A percentile compares a stretch with the other conserved stretches of the same genome.
phyloP scores from a whole-genome alignment of 2,888 invertebrate genomes.

The Platycheirus rosarum region DNA sequence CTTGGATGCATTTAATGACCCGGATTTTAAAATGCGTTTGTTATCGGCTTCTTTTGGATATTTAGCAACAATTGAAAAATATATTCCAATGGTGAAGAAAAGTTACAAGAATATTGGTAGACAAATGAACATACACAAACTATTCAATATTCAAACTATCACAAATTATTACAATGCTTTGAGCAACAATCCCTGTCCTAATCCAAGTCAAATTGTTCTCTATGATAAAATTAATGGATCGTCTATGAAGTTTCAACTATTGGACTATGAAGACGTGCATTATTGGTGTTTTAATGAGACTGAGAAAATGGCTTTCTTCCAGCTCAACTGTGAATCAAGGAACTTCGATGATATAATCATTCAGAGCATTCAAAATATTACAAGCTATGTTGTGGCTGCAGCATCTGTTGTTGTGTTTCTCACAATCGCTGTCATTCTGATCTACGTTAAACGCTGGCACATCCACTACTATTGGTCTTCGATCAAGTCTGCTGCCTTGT shows the following conservation, averaged over 20 bases:
- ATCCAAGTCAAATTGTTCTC: constrained; percentile 49
- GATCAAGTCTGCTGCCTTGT: constrained; percentile 84
- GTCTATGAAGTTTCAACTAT: constrained; percentile 78
- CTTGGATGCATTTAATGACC: not conserved
- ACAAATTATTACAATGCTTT: constrained; percentile 33
- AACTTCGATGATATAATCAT: constrained; percentile 53
- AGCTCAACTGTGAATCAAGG: constrained; percentile 76
- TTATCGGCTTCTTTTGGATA: constrained; percentile 14
- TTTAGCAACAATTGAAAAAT: constrained; percentile 28
- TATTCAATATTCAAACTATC: constrained; percentile 22
- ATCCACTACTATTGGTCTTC: constrained; percentile 85
- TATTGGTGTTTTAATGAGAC: constrained; percentile 82
- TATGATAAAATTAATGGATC: constrained; percentile 74
- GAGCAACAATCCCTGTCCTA: constrained; percentile 33
- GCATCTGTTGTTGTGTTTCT: constrained; percentile 75
- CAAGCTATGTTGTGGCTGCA: constrained; percentile 74
- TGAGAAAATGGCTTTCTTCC: constrained; percentile 76
- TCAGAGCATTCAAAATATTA: constrained; percentile 73
- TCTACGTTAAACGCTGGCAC: constrained; percentile 84
- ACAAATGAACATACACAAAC: constrained; percentile 18
- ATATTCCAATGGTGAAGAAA: constrained; percentile 37
- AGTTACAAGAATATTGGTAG: constrained; percentile 49
- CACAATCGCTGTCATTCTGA: constrained; percentile 75
- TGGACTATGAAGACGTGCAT: constrained; percentile 80
- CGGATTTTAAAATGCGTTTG: not conserved